Base-by-base conservation (phyloP, 2,113 vertebrate species). In the Alligator mississippiensis region DNA sequence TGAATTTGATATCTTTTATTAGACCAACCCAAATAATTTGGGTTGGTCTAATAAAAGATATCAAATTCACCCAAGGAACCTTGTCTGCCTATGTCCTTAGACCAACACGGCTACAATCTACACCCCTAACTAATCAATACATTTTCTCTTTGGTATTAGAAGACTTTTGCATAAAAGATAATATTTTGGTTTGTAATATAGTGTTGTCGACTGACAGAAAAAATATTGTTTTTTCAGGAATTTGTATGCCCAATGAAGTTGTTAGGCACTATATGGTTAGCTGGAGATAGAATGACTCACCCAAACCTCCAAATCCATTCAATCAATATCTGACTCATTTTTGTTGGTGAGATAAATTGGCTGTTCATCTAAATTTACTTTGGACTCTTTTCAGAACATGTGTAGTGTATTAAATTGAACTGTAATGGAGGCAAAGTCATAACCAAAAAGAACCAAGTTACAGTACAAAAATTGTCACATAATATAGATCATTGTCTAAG, bases 291-390 rank as follows among this genome's bases (percentile, higher is more conserved):
- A 96, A 96, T 96, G 94, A 96, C 89, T 97, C 94, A 97, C 93
- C 83, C 82, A 96, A 83, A 88, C 75, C 84, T 96, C 77, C 81
- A 94, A 88, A 96, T 94, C 95, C 88, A 92, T 94, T 95, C 95
- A 95, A 89, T 95, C 95, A 96, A 96, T 94, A 93, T 97, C 90
- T 96, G 93, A 96, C 89, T 97, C 87, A 88, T 38, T 94, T 96
- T 93, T 85, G 96, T 82, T 95, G 87, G 75, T 93, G 89, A 82
- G 84, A 96, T 90, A 96, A 93, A 92, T 80, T 58, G 18, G 80
- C 82, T 92, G 47, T 80, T 94, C 2, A 0, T 84, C 24, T 96
- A 85, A 89, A 95, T 92, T 97, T 85, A 93, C 61, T 93, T 75
- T 92, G 3, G 12, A 94, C 96, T 92, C 97, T 94, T 90, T 91